Conservation (phyloP, 2,113 vertebrate genomes). For the Plecotus auritus region DNA sequence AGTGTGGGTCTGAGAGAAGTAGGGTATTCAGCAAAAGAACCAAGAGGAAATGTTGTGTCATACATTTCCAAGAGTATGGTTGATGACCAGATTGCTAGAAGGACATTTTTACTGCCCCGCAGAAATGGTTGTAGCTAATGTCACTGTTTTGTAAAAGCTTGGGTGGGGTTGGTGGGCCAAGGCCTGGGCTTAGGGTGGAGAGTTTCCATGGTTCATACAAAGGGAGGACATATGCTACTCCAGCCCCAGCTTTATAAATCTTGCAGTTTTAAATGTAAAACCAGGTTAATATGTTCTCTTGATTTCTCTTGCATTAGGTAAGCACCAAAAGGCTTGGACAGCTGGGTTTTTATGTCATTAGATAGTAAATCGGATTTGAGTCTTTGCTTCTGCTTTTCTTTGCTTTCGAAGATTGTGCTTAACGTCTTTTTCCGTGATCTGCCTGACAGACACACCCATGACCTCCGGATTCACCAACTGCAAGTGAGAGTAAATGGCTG, state of each 20-base stretch:
- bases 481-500: constrained; percentile 96
- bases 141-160: background rate
- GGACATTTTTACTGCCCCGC: background rate
- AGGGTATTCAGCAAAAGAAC: background rate
- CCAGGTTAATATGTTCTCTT: background rate
- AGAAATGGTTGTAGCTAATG: background rate
- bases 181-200: background rate
- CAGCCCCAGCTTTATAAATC: background rate
- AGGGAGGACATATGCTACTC: background rate
- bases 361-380: background rate
- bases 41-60: background rate
- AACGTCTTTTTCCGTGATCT: background rate
- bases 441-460: constrained; percentile 91
- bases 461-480: constrained; percentile 95
- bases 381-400: background rate
- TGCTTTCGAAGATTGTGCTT: background rate
- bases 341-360: background rate
- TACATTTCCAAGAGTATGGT: background rate
- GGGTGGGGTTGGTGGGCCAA: background rate
- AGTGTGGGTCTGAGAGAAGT: background rate
- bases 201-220: background rate
- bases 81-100: background rate
- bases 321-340: background rate
- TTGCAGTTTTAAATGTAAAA: background rate
- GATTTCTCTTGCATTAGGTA: background rate